A percentile compares a stretch with the other conserved stretches of the same genome.
phyloP scores from a whole-genome alignment of 1,140 invertebrate genomes.

The Dendroctonus ponderosae region DNA sequence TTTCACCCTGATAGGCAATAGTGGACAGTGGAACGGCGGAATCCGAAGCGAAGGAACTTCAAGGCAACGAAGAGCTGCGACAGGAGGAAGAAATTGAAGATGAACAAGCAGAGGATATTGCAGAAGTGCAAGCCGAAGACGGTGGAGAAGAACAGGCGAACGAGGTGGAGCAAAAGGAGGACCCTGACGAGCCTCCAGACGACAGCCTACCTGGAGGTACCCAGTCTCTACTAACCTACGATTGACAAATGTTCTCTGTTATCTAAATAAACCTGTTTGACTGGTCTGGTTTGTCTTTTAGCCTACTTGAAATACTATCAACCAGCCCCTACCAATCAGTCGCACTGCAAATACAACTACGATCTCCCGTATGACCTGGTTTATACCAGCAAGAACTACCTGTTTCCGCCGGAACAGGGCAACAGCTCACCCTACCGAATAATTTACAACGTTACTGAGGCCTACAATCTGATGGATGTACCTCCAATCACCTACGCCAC shows the following conservation, averaged over 20 bases:
- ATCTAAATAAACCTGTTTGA: not conserved
- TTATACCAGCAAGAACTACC: conserved; percentile 52
- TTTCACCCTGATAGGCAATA: no score
- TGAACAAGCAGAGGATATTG: not conserved
- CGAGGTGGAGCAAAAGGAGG: not conserved
- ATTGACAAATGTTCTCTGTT: not conserved
- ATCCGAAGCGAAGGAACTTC: no score
- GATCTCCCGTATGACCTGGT: conserved; percentile 57
- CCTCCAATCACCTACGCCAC: conserved; percentile 65
- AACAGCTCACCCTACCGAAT: conserved; percentile 60
- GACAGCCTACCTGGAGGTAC: conserved; percentile 6
- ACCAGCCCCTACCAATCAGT: conserved; percentile 50
- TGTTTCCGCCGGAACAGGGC: conserved; percentile 59
- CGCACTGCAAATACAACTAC: conserved; percentile 64
- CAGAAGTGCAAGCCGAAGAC: not conserved
- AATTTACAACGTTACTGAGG: conserved; percentile 62
- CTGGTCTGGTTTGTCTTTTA: conserved; percentile 2
- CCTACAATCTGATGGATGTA: conserved; percentile 40
- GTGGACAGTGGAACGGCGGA: no score
- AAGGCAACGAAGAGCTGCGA: no score
- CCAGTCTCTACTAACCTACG: not conserved
- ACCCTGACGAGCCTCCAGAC: not conserved
- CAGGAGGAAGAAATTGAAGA: not conserved
- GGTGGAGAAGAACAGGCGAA: not conserved
- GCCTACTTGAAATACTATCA: conserved; percentile 8